A percentile compares a stretch with the other conserved stretches of the same genome.
phyloP scores from a whole-genome alignment of 2,113 vertebrate genomes.

The Pundamilia nyererei region DNA sequence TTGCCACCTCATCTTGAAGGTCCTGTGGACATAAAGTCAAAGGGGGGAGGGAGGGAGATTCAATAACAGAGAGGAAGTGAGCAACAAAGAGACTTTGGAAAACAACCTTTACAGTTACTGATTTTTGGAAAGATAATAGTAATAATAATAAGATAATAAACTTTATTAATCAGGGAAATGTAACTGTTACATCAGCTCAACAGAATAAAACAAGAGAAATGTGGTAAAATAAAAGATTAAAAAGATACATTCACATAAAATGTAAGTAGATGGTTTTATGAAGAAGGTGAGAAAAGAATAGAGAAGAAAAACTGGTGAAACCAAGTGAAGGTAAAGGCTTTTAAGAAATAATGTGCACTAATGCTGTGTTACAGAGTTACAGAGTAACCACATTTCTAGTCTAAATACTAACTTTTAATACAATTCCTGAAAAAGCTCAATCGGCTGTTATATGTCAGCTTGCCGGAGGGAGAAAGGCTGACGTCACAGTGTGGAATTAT shows the following conservation, averaged over 20 bases:
- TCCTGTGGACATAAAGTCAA: constrained; percentile 70
- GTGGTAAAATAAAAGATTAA: not conserved
- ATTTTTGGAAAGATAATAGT: not conserved
- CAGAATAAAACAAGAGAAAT: not conserved
- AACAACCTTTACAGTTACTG: not conserved
- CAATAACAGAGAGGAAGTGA: not conserved
- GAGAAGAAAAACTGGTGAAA: not conserved
- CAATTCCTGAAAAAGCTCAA: not conserved
- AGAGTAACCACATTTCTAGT: not conserved
- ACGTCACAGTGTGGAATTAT: not conserved
- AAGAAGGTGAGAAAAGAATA: not conserved
- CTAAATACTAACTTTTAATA: not conserved
- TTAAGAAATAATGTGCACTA: not conserved
- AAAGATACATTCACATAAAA: not conserved
- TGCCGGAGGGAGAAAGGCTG: not conserved
- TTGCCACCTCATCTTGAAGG: constrained; percentile 90
- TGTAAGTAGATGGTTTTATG: not conserved
- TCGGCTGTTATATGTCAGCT: not conserved
- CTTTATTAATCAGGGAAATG: not conserved
- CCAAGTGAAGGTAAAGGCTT: not conserved
- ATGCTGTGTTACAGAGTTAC: not conserved
- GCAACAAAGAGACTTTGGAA: not conserved
- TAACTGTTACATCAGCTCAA: not conserved
- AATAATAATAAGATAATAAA: not conserved
- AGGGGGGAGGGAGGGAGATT: not conserved